Conservation (phyloP, 2,113 vertebrate genomes). For the Halcyon malimbica region DNA sequence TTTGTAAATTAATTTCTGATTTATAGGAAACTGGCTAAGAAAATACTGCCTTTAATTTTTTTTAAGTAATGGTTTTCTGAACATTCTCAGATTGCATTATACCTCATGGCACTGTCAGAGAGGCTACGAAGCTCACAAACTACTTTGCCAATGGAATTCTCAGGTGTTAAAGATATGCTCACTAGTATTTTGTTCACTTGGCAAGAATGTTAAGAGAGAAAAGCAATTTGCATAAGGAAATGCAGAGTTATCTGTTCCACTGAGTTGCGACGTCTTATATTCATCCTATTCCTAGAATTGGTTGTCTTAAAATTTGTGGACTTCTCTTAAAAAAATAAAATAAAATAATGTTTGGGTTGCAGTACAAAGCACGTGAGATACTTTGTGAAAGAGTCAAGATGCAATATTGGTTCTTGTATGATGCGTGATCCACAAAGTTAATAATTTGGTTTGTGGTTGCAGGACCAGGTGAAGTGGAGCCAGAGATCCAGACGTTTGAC, state of each 20-base stretch:
- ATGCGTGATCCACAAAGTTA: neutral
- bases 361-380: neutral
- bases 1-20: neutral
- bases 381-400: neutral
- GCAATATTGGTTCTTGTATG: neutral
- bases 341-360: neutral
- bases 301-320: neutral
- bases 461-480: constrained; percentile 77
- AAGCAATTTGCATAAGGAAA: neutral
- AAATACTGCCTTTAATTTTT: neutral
- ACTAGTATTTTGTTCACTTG: neutral
- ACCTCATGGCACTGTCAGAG: neutral
- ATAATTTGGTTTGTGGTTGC: neutral
- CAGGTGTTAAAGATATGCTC: neutral
- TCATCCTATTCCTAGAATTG: neutral
- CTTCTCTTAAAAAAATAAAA: neutral
- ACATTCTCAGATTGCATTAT: neutral
- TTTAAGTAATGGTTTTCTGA: neutral
- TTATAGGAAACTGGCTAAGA: neutral
- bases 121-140: neutral
- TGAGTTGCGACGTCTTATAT: neutral
- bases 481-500: constrained; percentile 74
- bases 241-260: neutral
- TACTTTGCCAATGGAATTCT: neutral
- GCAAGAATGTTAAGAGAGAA: neutral